A percentile compares a stretch with the other conserved stretches of the same genome.
Conservation (phyloP, 30 jellyfish, hydroid and myxozoan species). For the Nemopilema nomurai region DNA sequence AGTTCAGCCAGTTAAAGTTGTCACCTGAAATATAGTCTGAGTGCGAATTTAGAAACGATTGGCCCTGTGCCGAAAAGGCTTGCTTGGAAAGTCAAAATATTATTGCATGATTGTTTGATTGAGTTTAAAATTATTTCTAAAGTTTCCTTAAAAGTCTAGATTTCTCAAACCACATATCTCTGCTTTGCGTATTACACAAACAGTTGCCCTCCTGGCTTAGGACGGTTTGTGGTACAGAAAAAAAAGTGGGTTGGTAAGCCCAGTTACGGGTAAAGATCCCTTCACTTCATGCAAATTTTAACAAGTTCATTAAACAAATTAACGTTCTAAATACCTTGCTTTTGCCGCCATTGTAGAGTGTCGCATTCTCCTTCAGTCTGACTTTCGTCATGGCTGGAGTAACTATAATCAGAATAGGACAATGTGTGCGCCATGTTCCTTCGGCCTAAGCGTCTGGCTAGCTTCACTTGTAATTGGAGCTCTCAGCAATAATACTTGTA, state of each 20-base stretch:
- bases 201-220: background rate
- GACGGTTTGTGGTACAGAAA: background rate
- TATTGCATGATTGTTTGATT: background rate
- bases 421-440: constrained; percentile 70
- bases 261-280: background rate
- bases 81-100: too few species aligned
- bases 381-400: constrained; percentile 71
- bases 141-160: background rate
- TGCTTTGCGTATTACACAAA: background rate
- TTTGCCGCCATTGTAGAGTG: constrained; percentile 71
- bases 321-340: constrained; percentile 31
- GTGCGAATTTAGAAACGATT: too few species aligned
- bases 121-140: too few species aligned
- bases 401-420: constrained; percentile 66
- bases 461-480: constrained; percentile 8
- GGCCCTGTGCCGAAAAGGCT: too few species aligned
- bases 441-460: constrained; percentile 29
- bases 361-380: constrained; percentile 74
- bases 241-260: background rate
- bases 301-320: background rate
- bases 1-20: too few species aligned
- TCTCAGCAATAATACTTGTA: background rate
- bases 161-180: background rate
- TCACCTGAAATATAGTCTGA: too few species aligned
- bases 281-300: background rate